Conservation (phyloP, 2,113 vertebrate genomes). For the Ceratotherium simum region DNA sequence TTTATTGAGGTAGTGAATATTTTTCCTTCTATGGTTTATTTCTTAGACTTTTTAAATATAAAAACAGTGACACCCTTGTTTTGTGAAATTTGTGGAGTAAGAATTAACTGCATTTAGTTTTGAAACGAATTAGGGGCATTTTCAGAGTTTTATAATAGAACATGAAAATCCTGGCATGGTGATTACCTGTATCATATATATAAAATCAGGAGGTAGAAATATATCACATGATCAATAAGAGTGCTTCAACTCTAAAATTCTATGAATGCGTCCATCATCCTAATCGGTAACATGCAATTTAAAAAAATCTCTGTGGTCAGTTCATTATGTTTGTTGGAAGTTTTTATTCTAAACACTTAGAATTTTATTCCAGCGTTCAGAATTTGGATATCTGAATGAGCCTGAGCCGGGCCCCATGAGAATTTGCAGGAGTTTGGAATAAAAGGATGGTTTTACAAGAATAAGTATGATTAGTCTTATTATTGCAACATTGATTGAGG, state of each 20-base stretch:
- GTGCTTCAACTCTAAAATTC: not conserved
- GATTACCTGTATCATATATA: not conserved
- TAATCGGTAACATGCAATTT: not conserved
- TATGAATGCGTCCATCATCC: not conserved
- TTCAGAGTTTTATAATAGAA: not conserved
- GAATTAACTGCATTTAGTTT: not conserved
- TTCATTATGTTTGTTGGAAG: not conserved
- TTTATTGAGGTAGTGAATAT: not conserved
- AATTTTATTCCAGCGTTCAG: not conserved
- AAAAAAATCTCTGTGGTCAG: not conserved
- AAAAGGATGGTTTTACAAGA: not conserved
- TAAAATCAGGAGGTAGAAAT: not conserved
- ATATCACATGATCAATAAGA: accelerated
- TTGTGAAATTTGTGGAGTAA: not conserved
- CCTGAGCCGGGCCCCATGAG: accelerated
- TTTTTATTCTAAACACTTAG: not conserved
- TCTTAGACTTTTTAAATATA: not conserved
- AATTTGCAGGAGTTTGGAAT: not conserved
- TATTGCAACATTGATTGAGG: not conserved
- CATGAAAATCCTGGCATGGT: not conserved
- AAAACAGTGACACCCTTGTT: not conserved
- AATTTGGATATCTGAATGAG: not conserved
- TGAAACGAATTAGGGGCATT: not conserved
- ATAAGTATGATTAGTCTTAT: not conserved
- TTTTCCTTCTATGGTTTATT: conserved; percentile 49